Conservation (phyloP, 2,113 vertebrate species). For the Heliornis fulica region DNA sequence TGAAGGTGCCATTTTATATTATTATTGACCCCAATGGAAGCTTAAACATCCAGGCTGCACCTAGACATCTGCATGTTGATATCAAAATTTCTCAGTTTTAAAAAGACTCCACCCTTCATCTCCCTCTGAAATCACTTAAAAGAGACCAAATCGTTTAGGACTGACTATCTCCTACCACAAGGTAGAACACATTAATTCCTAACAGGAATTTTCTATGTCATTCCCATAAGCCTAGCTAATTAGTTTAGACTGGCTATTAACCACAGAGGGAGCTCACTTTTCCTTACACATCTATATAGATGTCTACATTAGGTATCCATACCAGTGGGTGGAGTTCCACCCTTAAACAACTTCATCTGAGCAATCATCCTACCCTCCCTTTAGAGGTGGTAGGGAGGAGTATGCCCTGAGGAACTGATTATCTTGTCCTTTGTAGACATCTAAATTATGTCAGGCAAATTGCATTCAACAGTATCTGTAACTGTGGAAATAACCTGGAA, state of each 20-base stretch:
- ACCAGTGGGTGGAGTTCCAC: not conserved
- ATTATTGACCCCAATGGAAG: not conserved
- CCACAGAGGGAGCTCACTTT: not conserved
- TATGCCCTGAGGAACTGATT: not conserved
- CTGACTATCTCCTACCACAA: not conserved
- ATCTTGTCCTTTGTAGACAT: not conserved
- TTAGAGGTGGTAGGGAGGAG: not conserved
- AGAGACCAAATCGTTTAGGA: not conserved
- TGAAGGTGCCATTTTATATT: not conserved
- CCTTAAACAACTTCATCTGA: not conserved
- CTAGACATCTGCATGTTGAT: rapidly evolving
- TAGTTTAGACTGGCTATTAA: not conserved
- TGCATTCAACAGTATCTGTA: not conserved
- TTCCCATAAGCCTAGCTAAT: not conserved
- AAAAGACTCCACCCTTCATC: not conserved
- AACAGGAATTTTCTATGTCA: not conserved
- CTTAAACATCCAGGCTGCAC: not conserved
- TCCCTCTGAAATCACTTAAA: not conserved
- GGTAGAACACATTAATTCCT: not conserved
- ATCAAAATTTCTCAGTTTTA: not conserved
- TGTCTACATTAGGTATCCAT: not conserved
- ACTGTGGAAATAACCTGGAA: not conserved
- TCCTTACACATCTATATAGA: not conserved
- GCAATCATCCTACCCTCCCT: not conserved
- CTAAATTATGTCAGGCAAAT: not conserved